phyloP scores from a whole-genome alignment of 2,888 invertebrate genomes.

The Seira ritae region DNA sequence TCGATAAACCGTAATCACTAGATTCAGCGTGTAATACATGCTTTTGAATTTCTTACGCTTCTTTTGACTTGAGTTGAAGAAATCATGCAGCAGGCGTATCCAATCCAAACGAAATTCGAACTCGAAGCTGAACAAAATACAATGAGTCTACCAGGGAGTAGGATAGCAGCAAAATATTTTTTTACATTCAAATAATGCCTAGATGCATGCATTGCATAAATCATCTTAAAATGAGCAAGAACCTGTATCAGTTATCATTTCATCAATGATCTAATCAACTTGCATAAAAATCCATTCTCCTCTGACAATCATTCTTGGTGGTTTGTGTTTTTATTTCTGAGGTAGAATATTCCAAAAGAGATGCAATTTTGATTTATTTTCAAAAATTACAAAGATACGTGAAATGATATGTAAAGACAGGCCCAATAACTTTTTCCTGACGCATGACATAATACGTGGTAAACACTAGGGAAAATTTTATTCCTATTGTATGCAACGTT shows the following conservation, averaged over 20 bases:
- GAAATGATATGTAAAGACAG: slow-evolving; percentile 12
- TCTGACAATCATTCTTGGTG: slow-evolving; percentile 60
- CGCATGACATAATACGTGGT: not conserved
- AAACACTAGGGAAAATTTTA: not conserved
- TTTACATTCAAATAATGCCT: not conserved
- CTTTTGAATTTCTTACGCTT: slow-evolving; percentile 4
- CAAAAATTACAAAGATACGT: slow-evolving; percentile 33
- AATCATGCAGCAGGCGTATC: not conserved
- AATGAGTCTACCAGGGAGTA: not conserved
- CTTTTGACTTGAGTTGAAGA: not conserved
- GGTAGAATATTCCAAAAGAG: not conserved
- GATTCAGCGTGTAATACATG: not conserved
- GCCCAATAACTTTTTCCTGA: slow-evolving; percentile 8
- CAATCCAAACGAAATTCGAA: not conserved
- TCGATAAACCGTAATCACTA: slow-evolving; percentile 16
- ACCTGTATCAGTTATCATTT: slow-evolving; percentile 3
- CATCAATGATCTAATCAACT: slow-evolving; percentile 44
- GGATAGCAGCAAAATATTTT: not conserved
- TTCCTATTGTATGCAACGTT: not conserved
- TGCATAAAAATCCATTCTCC: slow-evolving; percentile 16
- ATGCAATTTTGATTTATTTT: slow-evolving; percentile 43
- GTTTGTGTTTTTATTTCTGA: not conserved
- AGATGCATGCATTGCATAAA: slow-evolving; percentile 2
- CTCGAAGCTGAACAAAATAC: not conserved
- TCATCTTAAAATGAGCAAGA: not conserved